Percentiles rank a stretch among this genome's conserved stretches.
phyloP scores from a whole-genome alignment of 2,888 invertebrate genomes.

The Pseudococcus viburni region DNA sequence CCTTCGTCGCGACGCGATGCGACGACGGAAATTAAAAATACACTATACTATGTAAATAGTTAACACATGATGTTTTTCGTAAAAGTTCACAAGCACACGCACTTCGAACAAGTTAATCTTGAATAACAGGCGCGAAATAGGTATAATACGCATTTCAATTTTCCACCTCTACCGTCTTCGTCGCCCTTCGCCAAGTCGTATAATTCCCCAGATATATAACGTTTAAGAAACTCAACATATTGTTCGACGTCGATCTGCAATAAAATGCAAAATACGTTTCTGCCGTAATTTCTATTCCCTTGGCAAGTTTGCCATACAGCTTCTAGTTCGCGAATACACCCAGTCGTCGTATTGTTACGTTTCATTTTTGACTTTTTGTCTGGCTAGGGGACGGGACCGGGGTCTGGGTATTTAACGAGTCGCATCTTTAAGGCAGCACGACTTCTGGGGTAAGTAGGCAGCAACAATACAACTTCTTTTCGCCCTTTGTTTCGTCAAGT shows the following conservation, averaged over 20 bases:
- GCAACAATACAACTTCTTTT: neutral
- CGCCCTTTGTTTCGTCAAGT: neutral
- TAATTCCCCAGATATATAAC: constrained; percentile 44
- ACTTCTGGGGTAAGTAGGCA: neutral
- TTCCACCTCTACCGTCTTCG: neutral
- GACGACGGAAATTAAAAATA: constrained; percentile 55
- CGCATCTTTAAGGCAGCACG: neutral
- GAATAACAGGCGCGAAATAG: constrained; percentile 39
- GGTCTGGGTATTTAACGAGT: neutral
- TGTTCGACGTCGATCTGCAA: constrained; percentile 34
- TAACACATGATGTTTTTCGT: constrained; percentile 37
- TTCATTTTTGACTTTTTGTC: constrained; percentile 21
- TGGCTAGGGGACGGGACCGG: neutral
- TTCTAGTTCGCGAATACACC: neutral
- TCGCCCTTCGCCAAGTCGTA: neutral
- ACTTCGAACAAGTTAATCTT: constrained; percentile 37
- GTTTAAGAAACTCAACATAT: constrained; percentile 37
- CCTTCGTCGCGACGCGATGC: constrained; percentile 10
- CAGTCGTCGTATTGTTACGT: neutral
- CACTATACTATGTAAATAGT: constrained; percentile 41
- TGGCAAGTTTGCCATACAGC: neutral
- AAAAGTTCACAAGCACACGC: constrained; percentile 40
- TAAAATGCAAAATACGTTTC: constrained; percentile 49
- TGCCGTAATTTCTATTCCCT: constrained; percentile 18
- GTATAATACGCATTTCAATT: constrained; percentile 37